Evolutionary conservation across 2,113 vertebrate genomes (phyloP), one percentile per base, ranked within the genome.

Genomic region (Periophthalmodon schlosseri): DNA sequence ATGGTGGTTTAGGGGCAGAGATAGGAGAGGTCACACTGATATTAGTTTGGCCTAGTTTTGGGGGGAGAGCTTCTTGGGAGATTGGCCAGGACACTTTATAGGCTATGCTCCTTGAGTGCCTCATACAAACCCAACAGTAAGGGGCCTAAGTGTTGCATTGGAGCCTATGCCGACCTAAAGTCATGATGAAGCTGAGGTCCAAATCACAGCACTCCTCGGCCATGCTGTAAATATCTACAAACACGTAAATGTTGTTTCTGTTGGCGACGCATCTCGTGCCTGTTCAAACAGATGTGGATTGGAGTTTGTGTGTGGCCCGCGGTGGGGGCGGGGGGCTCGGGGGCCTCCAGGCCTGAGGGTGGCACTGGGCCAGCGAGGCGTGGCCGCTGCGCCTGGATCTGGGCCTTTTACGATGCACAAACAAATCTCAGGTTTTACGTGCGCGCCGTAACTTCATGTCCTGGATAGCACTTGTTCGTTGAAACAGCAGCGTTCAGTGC

Each of bases 341-440:
- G 84, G 87, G 82, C 84, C 88, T 85, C 79, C 70, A 68, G 74
- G 81, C 89, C 85, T 80, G 80, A 79, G 77, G 66, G 72, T 81
- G 47, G 76, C 66, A 60, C 74, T 71, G 74, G 65, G 82, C 72
- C 75, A 73, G 23, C 3, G 74, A 81, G 84, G 82, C 64, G 84
- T 77, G 78, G 77, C 75, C 24, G 58, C 46, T 24, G n/a, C 2
- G 68, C 36, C 74, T 77, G 83, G 86, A 76, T 89, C 79, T 72
- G 0, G 69, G 86, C 79, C 83, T 85, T 75, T 21, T 44, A 44
- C 18, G 18, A 54, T 50, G 4, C n/a, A 33, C 23, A 23, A 44
- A 57, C 64, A 47, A 21, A 68, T 24, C 20, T 24, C 39, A n/a
- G 46, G 66, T 68, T 47, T 46, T 49, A 65, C 34, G 34, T 68